phyloP scores from a whole-genome alignment of 2,113 vertebrate species.

The Siniperca chuatsi region DNA sequence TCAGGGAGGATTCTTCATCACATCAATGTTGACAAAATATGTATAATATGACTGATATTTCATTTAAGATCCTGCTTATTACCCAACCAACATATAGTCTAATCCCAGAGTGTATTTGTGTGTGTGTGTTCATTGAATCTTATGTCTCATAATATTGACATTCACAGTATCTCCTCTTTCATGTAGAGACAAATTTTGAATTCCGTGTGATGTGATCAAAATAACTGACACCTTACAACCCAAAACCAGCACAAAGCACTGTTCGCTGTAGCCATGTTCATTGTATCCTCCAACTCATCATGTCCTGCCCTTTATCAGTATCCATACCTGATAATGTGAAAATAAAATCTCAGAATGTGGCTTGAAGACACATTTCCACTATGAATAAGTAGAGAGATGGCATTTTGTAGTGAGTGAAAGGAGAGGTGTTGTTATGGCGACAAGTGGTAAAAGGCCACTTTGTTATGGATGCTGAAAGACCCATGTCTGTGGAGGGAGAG shows the following conservation, averaged over 20 bases:
- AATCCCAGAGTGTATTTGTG: no score
- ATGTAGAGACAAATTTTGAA: background rate
- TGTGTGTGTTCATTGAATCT: no score
- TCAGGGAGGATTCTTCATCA: no score
- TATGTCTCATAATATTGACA: no score
- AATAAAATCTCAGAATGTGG: background rate
- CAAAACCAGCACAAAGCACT: background rate
- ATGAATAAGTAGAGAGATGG: background rate
- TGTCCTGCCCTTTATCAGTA: background rate
- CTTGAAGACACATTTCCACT: no score
- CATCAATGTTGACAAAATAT: no score
- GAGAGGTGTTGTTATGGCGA: slow-evolving; percentile 3
- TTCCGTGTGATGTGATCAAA: background rate
- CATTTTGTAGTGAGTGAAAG: background rate
- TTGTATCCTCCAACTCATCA: background rate
- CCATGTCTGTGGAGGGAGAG: no score
- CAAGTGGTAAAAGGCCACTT: background rate
- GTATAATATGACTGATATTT: no score
- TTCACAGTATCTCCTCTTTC: background rate
- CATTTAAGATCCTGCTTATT: no score
- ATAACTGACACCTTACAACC: background rate
- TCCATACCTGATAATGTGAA: background rate
- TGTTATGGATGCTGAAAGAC: background rate
- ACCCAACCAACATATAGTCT: no score
- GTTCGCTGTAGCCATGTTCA: background rate